These are phyloP conservation scores for Phalera bucephala DNA, from an alignment of 2,888 invertebrate genomes.

Conservation along the genomic window DNA sequence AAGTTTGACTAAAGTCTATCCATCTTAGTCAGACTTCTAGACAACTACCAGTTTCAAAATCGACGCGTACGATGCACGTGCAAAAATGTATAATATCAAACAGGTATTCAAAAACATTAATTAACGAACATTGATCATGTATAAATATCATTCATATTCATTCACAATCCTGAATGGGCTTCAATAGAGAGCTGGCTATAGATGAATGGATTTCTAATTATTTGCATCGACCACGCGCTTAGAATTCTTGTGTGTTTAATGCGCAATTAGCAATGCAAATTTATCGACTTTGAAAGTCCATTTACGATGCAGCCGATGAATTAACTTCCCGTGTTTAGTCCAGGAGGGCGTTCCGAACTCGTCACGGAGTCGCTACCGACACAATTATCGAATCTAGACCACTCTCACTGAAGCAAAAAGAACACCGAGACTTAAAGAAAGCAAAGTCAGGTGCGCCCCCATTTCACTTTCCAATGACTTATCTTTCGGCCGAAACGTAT, in stretches of 20 bases:
- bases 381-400: constrained; percentile 80
- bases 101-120: constrained; percentile 11
- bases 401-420: constrained; percentile 81
- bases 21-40: constrained; percentile 3
- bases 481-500: constrained; percentile 42
- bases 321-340: constrained; percentile 38
- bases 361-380: constrained; percentile 73
- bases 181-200: constrained; percentile 23
- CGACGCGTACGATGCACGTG: constrained; percentile 14
- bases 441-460: constrained; percentile 80
- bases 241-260: constrained; percentile 29
- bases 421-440: constrained; percentile 76
- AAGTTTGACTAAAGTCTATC: constrained; percentile 5
- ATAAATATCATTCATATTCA: constrained; percentile 33
- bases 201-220: constrained; percentile 38
- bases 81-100: constrained; percentile 7
- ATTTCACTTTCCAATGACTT: constrained; percentile 81
- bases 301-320: constrained; percentile 26
- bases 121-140: constrained; percentile 14
- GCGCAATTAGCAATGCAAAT: constrained; percentile 37
- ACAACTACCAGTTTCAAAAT: constrained; percentile 6
- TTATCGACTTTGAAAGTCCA: constrained; percentile 27
- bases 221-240: constrained; percentile 29
- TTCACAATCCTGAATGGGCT: constrained; percentile 23
- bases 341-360: constrained; percentile 53